phyloP scores from a whole-genome alignment of 2,113 vertebrate genomes.

The Phaethornis superciliosus region DNA sequence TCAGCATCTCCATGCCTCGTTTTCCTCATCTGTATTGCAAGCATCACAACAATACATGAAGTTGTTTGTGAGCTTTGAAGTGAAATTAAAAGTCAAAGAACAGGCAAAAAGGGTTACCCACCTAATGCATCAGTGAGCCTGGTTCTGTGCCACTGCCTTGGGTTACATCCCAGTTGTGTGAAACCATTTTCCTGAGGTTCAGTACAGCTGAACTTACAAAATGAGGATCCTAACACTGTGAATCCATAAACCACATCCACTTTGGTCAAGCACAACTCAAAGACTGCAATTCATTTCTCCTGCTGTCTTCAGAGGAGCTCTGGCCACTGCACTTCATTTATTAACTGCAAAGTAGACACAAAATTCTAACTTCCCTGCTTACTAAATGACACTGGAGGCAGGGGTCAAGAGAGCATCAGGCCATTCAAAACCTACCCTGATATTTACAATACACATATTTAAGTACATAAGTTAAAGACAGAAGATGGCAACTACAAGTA shows the following conservation, averaged over 20 bases:
- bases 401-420: not conserved
- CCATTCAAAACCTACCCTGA: not conserved
- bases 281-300: not conserved
- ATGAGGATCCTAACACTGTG: not conserved
- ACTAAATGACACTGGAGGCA: not conserved
- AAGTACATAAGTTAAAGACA: not conserved
- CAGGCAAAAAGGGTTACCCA: not conserved
- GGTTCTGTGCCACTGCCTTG: not conserved
- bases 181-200: not conserved
- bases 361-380: not conserved
- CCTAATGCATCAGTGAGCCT: not conserved
- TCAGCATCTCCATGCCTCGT: not conserved
- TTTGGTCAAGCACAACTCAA: not conserved
- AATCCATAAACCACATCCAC: not conserved
- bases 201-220: not conserved
- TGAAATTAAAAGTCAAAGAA: not conserved
- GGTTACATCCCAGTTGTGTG: not conserved
- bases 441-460: rapidly evolving
- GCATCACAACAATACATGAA: rapidly evolving
- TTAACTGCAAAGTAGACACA: not conserved
- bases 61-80: not conserved
- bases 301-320: not conserved
- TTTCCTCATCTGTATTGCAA: not conserved
- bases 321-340: not conserved
- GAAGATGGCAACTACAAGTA: not conserved